Evolutionary conservation across 2,888 invertebrate species (phyloP), one percentile per base, ranked within the genome.

Genomic region (Amaurobius ferox): DNA sequence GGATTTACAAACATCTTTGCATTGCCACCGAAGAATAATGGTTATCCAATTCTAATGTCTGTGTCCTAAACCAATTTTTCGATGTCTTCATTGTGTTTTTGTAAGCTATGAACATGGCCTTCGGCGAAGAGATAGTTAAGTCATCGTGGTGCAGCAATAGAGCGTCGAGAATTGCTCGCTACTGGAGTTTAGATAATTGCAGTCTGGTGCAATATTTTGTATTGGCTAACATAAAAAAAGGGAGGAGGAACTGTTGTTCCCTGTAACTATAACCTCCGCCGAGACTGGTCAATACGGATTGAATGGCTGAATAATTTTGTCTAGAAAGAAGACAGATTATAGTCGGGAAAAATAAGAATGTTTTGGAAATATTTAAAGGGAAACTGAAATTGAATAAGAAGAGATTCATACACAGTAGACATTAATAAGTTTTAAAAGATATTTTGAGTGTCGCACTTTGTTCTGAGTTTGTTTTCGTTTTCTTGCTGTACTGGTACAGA

Each of bases 31-130:
- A 16, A 9, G 16, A 16, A 16, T 44, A 44, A 62, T 62, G 62
- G 28, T 62, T 62, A 62, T 62, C 28, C 11, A 16, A 0, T 28
- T 62, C 29, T 28, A 26, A 62, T 9, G 28, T 28, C 29, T 16
- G 2, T 28, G 28, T 62, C n/a, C 28, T 62, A 3, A 11, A 28
- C 13, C 11, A 62, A 26, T 1, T 62, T 1, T 11, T 32, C 3
- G 32, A 32, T 32, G 30, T 66, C 64, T 32, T 66, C 32, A 66
- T 66, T 66, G 64, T 66, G n/a, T 66, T 29, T 32, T 23, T n/a
- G n/a, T 66, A 30, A 66, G n/a, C 32, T 66, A 66, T 66, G 64
- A 55, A 2, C 23, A 23, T 11, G 23, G 23, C 55, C 44, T 44
- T 44, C 16, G 44, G 44, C 44, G 16, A 13, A 66, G 16, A 32